Conservation (phyloP, 1,140 invertebrate genomes). For the Cecropterus lyciades region DNA sequence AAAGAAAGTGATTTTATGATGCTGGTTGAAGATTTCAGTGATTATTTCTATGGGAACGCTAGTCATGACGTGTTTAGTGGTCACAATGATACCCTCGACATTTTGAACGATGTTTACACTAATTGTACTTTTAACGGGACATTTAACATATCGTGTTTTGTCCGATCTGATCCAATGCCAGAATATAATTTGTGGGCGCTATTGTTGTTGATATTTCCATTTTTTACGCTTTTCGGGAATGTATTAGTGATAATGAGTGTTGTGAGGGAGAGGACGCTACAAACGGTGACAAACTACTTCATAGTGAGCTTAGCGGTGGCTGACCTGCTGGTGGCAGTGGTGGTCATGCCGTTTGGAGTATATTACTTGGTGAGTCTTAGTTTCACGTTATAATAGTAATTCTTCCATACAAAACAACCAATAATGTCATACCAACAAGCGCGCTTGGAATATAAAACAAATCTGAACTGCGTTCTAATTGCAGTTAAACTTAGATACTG, state of each 20-base stretch:
- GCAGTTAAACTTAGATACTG: no score
- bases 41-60: conserved; percentile 85
- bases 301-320: conserved; percentile 99
- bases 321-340: conserved; percentile 97
- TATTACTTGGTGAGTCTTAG: conserved; percentile 95
- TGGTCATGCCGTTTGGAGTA: conserved; percentile 99
- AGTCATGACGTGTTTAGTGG: conserved; percentile 68
- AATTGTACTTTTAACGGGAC: conserved; percentile 82
- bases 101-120: conserved; percentile 69
- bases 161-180: conserved; percentile 46
- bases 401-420: no score
- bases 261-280: conserved; percentile 93
- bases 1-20: conserved; percentile 78
- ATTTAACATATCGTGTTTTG: conserved; percentile 79
- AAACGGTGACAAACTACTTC: conserved; percentile 99
- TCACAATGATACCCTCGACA: conserved; percentile 57
- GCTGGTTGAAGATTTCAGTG: conserved; percentile 86
- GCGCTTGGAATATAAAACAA: no score
- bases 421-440: no score
- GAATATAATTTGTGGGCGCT: conserved; percentile 90
- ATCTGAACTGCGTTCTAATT: no score
- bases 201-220: conserved; percentile 94
- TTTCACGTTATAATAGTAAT: not conserved
- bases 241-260: conserved; percentile 98
- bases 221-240: conserved; percentile 98